Evolutionary conservation across 2,113 vertebrate genomes (phyloP).

Genomic region (Anguilla japonica): DNA sequence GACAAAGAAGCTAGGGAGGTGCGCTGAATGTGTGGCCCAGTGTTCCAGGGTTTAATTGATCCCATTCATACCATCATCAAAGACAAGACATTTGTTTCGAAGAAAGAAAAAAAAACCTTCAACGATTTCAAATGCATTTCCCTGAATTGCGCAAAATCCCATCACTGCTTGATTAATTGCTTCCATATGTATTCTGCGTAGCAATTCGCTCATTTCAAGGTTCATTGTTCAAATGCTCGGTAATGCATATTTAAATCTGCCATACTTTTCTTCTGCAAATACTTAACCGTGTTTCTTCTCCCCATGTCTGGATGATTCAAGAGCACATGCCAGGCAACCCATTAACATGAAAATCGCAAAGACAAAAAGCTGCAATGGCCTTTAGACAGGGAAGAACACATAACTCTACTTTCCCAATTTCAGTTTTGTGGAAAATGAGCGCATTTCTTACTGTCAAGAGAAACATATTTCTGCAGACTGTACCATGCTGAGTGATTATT

Average conservation of each 20-base stretch:
- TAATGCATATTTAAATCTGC: neutral
- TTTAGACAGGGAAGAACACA: too few species aligned
- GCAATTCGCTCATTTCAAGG: too few species aligned
- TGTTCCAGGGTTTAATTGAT: neutral
- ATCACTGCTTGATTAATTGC: too few species aligned
- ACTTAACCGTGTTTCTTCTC: neutral
- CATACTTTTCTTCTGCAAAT: neutral
- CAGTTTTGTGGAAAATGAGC: too few species aligned
- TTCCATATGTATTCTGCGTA: too few species aligned
- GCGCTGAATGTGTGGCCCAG: neutral
- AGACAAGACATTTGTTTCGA: neutral
- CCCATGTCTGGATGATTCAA: neutral
- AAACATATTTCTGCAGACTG: too few species aligned
- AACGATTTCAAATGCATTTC: too few species aligned
- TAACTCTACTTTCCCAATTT: too few species aligned
- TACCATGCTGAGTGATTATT: too few species aligned
- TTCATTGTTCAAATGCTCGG: too few species aligned
- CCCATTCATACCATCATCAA: neutral
- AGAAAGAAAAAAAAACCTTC: neutral
- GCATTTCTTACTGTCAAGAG: too few species aligned
- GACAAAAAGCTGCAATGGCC: neutral
- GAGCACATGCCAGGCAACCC: neutral
- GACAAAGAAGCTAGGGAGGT: neutral
- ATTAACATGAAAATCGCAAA: neutral
- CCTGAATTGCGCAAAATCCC: too few species aligned